phyloP scores from a whole-genome alignment of 92 coral and sea anemone genomes.

The Phenganax stokvisi region DNA sequence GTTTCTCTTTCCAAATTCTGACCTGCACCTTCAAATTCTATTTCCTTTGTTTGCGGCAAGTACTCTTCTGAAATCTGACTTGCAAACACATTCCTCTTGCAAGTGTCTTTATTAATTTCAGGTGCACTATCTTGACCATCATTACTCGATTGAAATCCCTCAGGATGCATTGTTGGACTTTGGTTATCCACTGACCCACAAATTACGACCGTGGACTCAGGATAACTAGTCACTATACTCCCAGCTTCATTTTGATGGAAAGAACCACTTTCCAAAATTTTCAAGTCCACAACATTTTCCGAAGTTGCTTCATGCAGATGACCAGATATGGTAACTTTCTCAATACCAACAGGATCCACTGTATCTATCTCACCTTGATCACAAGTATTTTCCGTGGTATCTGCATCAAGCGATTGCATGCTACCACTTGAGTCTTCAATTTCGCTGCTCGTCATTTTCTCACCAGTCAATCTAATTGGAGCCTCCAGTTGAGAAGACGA shows the following conservation, averaged over 20 bases:
- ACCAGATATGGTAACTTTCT: not conserved
- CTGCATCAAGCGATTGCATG: not conserved
- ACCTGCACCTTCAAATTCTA: not conserved
- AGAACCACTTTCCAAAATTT: not conserved
- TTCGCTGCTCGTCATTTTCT: not conserved
- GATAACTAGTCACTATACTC: not conserved
- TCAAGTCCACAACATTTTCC: not conserved
- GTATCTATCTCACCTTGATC: not conserved
- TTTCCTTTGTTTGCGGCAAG: not conserved
- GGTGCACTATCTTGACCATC: not conserved
- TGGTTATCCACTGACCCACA: conserved; percentile 10
- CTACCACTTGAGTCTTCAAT: not conserved
- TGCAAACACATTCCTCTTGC: not conserved
- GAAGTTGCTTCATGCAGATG: not conserved
- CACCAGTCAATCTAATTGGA: not conserved
- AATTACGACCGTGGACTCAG: conserved; percentile 10
- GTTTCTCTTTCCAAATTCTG: not conserved
- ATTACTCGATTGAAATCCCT: not conserved
- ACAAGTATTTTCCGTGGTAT: not conserved
- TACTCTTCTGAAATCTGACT: conserved; percentile 21
- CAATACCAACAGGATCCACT: not conserved
- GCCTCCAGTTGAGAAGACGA: not conserved
- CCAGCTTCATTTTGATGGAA: conserved; percentile 1
- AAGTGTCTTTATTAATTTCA: not conserved
- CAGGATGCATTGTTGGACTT: not conserved